Percentiles rank a stretch among this genome's conserved stretches.
These are phyloP conservation scores for Campylomormyrus tamandua DNA, from an alignment of 2,113 vertebrate genomes.

Conservation along the genomic window DNA sequence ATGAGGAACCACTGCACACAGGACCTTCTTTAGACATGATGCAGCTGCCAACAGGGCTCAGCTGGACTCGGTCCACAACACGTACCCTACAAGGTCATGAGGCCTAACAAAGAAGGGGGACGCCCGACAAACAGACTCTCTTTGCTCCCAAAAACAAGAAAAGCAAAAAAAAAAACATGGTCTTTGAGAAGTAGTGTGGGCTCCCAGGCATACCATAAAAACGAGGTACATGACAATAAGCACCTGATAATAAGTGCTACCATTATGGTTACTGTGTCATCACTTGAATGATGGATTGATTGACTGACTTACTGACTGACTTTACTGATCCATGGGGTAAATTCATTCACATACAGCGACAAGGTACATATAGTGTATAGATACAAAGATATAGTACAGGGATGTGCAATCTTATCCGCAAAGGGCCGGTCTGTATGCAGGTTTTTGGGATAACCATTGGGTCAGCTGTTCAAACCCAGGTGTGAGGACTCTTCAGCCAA, in stretches of 20 bases:
- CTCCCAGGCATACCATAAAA: neutral
- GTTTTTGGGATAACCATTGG: neutral
- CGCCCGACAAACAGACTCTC: neutral
- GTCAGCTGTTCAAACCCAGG: neutral
- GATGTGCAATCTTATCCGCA: neutral
- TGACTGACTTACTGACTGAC: neutral
- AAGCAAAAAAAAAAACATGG: constrained; percentile 19
- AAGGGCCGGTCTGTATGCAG: neutral
- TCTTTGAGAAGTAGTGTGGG: neutral
- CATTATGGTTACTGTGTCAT: neutral
- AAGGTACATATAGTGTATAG: neutral
- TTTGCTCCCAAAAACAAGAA: constrained; percentile 26
- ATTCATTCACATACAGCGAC: neutral
- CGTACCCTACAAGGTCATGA: constrained; percentile 22
- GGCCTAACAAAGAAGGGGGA: constrained; percentile 6
- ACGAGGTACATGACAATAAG: neutral
- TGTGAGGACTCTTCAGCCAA: neutral
- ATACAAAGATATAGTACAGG: too few species aligned
- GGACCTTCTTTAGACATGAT: constrained; percentile 1
- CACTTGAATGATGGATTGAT: neutral
- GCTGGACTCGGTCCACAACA: constrained; percentile 17
- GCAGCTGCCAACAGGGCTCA: neutral
- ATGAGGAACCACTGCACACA: neutral
- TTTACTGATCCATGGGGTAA: neutral
- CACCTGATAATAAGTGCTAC: neutral